These are phyloP conservation scores for Helarctos malayanus DNA, from an alignment of 2,797 vertebrate species.

Conservation along the genomic window DNA sequence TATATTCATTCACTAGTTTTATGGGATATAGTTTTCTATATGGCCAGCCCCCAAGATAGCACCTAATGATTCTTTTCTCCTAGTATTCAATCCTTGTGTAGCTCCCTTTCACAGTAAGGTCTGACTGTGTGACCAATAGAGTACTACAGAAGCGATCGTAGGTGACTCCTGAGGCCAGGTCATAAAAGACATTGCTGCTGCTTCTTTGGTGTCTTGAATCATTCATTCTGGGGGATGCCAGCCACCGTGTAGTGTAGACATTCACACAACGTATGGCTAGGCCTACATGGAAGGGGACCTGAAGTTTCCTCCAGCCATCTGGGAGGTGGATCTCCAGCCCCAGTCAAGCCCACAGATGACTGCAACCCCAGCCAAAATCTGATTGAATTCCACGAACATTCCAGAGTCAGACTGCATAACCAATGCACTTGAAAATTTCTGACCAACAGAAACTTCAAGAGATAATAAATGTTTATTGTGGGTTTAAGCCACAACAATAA, in stretches of 20 bases:
- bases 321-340: background rate
- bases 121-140: background rate
- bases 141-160: background rate
- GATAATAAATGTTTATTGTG: background rate
- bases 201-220: background rate
- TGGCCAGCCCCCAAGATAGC: background rate
- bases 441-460: constrained; percentile 11
- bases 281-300: background rate
- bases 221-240: background rate
- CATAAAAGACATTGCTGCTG: background rate
- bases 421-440: constrained; percentile 16
- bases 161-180: background rate
- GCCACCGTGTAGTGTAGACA: background rate
- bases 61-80: background rate
- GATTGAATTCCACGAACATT: background rate
- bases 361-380: background rate
- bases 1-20: background rate
- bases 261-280: background rate
- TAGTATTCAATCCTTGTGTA: background rate
- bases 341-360: background rate
- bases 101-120: background rate
- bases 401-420: background rate
- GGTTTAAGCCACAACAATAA: background rate
- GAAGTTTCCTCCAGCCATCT: background rate
- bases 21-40: background rate